phyloP scores from a whole-genome alignment of 2,797 vertebrate genomes.

The Lycodopsis pacificus region DNA sequence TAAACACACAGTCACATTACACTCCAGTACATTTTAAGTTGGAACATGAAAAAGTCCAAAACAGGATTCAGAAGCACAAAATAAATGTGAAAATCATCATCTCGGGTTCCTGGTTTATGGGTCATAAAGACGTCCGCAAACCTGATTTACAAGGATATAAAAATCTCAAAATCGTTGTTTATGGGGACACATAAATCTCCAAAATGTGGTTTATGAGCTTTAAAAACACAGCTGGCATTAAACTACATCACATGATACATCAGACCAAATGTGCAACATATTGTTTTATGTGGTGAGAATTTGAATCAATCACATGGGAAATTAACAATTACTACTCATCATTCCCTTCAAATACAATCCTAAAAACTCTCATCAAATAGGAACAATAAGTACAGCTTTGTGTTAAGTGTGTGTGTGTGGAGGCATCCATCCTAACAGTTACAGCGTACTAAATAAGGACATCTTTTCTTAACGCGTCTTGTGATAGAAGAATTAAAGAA shows the following conservation, averaged over 20 bases:
- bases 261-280: slow-evolving; percentile 12
- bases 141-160: neutral
- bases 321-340: slow-evolving; percentile 45
- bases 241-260: neutral
- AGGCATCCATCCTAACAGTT: slow-evolving; percentile 14
- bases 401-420: slow-evolving; percentile 13
- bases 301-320: slow-evolving; percentile 44
- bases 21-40: neutral
- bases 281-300: slow-evolving; percentile 24
- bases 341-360: slow-evolving; percentile 33
- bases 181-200: neutral
- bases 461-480: slow-evolving; percentile 13
- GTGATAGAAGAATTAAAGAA: slow-evolving; percentile 36
- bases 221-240: neutral
- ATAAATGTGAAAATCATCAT: neutral
- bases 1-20: neutral
- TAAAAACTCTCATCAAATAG: slow-evolving; percentile 17
- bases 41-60: neutral
- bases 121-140: neutral
- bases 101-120: neutral
- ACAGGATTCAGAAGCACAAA: neutral
- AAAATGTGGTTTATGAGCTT: neutral
- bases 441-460: slow-evolving; percentile 7
- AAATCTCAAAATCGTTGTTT: neutral
- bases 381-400: slow-evolving; percentile 22